Evolutionary conservation across 2,797 vertebrate species (phyloP), one percentile per base, ranked within the genome.

Genomic region (Linurgus olivaceus): DNA sequence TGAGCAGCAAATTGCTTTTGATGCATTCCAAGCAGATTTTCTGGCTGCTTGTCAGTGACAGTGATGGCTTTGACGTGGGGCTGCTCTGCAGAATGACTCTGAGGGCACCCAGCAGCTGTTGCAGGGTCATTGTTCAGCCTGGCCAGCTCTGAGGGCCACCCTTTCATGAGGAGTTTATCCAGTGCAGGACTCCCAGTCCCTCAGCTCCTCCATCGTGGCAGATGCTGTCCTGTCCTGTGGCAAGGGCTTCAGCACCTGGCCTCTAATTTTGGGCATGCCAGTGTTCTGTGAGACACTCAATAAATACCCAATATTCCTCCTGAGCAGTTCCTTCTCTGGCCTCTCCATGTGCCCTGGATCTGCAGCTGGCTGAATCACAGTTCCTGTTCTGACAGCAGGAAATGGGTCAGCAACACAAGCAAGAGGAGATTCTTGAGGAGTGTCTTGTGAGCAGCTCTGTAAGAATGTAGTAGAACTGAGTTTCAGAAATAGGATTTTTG

Each of bases 1-100:
- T 76, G 93, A 92, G 87, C 88, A 94, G 85, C 79, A 96, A 94
- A 93, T 96, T 88, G 91, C 79, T 93, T 95, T 79, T 96, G 93
- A 84, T 96, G 90, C 80, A 52, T 93, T 93, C 48, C 83, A 86
- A 45, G 82, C 88, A 92, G 94, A 88, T 94, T 95, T 95, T 58
- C 82, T 94, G 93, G 65, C 79, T 93, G 91, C 35, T 14, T 75
- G 83, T 83, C 74, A 72, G 54, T 94, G 94, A 44, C 94, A 88
- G 93, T 88, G 95, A 88, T 96, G 94, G 91, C 82, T 95, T 83
- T 96, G 95, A 91, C 65, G 0, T 90, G 81, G 78, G 67, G 78
- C 89, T 91, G 57, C 72, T 83, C 68, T 80, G 79, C 90, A 96
- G 91, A 28, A 88, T 90, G 68, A 75, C 88, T 84, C 47, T 14